Conservation (phyloP, 2,888 invertebrate genomes). For the Sussaba pulchella region DNA sequence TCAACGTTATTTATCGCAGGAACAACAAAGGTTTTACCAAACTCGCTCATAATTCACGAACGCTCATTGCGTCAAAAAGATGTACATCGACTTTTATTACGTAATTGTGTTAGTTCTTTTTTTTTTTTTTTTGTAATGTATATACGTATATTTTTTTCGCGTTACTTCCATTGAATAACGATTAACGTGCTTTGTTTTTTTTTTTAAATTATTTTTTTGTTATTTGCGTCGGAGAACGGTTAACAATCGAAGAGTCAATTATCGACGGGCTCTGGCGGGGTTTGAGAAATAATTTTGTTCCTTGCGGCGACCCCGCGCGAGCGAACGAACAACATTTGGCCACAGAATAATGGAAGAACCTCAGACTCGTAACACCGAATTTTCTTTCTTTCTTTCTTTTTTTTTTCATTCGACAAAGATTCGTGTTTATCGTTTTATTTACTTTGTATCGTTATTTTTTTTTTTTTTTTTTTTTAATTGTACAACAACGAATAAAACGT, state of each 20-base stretch:
- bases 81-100: constrained; percentile 59
- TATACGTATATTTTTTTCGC: constrained; percentile 51
- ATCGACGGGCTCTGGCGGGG: constrained; percentile 63
- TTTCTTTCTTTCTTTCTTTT: too few relatives aligned
- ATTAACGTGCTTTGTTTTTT: constrained; percentile 57
- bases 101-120: constrained; percentile 47
- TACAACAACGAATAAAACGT: constrained; percentile 56
- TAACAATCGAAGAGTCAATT: constrained; percentile 64
- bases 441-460: too few relatives aligned
- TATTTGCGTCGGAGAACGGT: constrained; percentile 34
- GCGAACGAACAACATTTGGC: constrained; percentile 67
- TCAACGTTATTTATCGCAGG: constrained; percentile 50
- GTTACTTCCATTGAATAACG: constrained; percentile 61
- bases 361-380: constrained; percentile 56
- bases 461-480: constrained; percentile 43
- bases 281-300: constrained; percentile 64
- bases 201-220: constrained; percentile 15
- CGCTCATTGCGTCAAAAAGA: constrained; percentile 55
- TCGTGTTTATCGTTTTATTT: constrained; percentile 14
- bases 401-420: too few relatives aligned
- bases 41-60: constrained; percentile 35
- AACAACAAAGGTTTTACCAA: constrained; percentile 61
- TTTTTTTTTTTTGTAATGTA: constrained; percentile 46
- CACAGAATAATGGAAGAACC: constrained; percentile 65
- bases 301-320: constrained; percentile 32